Evolutionary conservation across 1,140 invertebrate species (phyloP).

Genomic region (Mactra quadrangularis): DNA sequence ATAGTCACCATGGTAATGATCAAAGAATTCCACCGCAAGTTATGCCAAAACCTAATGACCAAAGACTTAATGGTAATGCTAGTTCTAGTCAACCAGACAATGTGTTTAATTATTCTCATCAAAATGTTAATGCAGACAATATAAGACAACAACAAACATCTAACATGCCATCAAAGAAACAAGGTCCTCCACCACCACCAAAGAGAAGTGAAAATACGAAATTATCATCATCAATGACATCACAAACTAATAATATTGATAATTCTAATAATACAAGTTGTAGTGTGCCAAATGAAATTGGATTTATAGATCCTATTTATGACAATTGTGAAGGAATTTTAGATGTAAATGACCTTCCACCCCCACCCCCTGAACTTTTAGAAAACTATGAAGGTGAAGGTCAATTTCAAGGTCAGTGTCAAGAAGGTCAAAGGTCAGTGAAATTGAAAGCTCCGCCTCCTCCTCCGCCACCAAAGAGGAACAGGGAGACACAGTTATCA

Average conservation of each 20-base stretch:
- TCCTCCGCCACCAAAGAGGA: slow-evolving; percentile 77
- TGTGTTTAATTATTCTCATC: slow-evolving; percentile 50
- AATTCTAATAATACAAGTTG: background rate
- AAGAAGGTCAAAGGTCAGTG: slow-evolving; percentile 32
- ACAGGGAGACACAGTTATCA: slow-evolving; percentile 43
- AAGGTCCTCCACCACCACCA: slow-evolving; percentile 78
- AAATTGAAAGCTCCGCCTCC: slow-evolving; percentile 67
- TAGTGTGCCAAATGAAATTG: slow-evolving; percentile 61
- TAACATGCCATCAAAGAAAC: slow-evolving; percentile 59
- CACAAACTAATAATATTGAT: slow-evolving; percentile 42
- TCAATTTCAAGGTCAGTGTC: slow-evolving; percentile 37
- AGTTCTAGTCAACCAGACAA: slow-evolving; percentile 22
- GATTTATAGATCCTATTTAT: slow-evolving; percentile 70
- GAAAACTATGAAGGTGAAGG: slow-evolving; percentile 68
- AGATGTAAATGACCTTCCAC: slow-evolving; percentile 79
- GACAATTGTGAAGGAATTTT: slow-evolving; percentile 79
- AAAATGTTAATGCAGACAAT: slow-evolving; percentile 42
- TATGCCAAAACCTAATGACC: slow-evolving; percentile 65
- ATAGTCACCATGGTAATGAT: background rate
- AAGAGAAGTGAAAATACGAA: slow-evolving; percentile 78
- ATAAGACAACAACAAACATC: slow-evolving; percentile 22
- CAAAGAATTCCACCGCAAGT: slow-evolving; percentile 64
- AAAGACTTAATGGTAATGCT: slow-evolving; percentile 46
- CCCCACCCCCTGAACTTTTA: slow-evolving; percentile 80
- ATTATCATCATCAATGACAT: slow-evolving; percentile 67